These are phyloP conservation scores for Trachythela sp. DNA, from an alignment of 64 coral and sea anemone genomes.

Conservation along the genomic window DNA sequence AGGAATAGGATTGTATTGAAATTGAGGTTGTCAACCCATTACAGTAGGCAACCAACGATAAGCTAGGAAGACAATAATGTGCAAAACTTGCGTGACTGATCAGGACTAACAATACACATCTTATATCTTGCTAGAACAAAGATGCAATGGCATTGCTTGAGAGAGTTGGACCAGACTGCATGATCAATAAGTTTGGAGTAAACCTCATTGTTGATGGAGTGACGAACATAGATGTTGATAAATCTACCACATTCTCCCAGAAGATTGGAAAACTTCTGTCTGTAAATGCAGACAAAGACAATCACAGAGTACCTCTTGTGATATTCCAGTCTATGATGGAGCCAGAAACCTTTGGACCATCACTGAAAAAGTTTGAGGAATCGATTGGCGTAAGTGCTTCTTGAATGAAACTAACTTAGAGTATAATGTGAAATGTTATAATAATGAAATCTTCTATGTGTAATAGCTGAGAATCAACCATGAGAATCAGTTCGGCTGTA, in stretches of 20 bases:
- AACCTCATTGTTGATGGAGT: background rate
- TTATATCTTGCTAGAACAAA: background rate
- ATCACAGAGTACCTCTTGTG: background rate
- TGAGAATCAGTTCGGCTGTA: background rate
- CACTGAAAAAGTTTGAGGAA: background rate
- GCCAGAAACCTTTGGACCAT: background rate
- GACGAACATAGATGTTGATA: background rate
- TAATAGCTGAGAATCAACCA: background rate
- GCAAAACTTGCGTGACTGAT: too few relatives aligned
- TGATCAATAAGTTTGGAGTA: slow-evolving; percentile 6
- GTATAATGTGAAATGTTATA: too few relatives aligned
- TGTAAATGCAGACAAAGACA: background rate
- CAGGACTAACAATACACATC: background rate
- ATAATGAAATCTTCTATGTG: background rate
- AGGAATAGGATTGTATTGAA: too few relatives aligned
- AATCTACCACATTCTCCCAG: background rate
- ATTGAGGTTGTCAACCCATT: too few relatives aligned
- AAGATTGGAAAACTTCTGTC: background rate
- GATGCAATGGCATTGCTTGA: background rate
- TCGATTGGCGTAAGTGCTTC: slow-evolving; percentile 1
- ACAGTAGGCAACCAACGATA: too few relatives aligned
- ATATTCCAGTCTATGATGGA: background rate
- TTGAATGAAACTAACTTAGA: background rate
- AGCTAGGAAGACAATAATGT: too few relatives aligned
- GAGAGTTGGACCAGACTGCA: background rate